Evolutionary conservation across 2,888 invertebrate species (phyloP).

Genomic region (Tinea trinotella): DNA sequence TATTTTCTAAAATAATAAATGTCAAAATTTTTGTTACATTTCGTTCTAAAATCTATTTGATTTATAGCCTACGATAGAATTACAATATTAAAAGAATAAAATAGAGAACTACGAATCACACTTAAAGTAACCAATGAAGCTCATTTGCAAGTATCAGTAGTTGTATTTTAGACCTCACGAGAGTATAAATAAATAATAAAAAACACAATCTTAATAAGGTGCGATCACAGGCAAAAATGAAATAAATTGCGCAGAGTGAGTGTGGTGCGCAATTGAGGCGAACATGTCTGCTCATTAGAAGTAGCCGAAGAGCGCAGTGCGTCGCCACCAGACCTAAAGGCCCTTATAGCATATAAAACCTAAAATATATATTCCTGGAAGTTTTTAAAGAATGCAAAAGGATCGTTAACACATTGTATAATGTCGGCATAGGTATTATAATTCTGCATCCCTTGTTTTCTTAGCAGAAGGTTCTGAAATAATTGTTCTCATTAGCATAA

Average conservation of each 20-base stretch:
- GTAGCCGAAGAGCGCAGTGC: slow-evolving; percentile 23
- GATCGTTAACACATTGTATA: slow-evolving; percentile 6
- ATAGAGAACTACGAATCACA: too few relatives aligned
- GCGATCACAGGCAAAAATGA: slow-evolving; percentile 72
- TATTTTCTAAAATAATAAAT: slow-evolving; percentile 50
- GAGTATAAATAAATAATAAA: slow-evolving; percentile 57
- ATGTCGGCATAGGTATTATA: slow-evolving; percentile 6
- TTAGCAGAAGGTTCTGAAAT: slow-evolving; percentile 14
- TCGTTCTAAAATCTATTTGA: neutral
- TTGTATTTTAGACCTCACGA: slow-evolving; percentile 69
- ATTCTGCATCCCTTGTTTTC: slow-evolving; percentile 8
- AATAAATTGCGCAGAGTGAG: slow-evolving; percentile 64
- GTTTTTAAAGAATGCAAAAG: neutral
- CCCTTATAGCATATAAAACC: neutral
- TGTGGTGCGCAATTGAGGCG: slow-evolving; percentile 69
- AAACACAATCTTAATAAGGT: slow-evolving; percentile 69
- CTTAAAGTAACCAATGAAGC: slow-evolving; percentile 24
- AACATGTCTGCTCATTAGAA: slow-evolving; percentile 71
- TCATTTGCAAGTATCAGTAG: slow-evolving; percentile 71
- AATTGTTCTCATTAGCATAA: slow-evolving; percentile 58
- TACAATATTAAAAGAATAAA: neutral
- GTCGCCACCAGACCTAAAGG: neutral
- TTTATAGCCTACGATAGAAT: neutral
- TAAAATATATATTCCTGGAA: slow-evolving; percentile 11
- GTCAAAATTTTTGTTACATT: slow-evolving; percentile 27